Evolutionary conservation across 2,797 vertebrate genomes (phyloP), one percentile per base, ranked within the genome.

Genomic region (Molossus alvarezi): DNA sequence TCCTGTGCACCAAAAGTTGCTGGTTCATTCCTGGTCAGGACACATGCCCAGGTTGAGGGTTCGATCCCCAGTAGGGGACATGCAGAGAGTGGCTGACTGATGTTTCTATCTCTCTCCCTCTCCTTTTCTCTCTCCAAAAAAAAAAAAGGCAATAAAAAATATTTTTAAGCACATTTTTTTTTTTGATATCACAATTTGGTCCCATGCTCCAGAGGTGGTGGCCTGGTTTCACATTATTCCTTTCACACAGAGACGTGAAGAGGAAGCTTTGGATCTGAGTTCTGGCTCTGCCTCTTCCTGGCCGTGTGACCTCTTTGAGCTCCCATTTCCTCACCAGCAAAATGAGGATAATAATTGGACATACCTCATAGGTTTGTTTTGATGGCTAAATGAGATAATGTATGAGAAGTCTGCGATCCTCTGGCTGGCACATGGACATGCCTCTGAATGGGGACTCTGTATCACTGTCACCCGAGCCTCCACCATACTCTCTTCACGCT

Each of bases 321-420:
- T 41, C 77, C 95, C 45, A 14, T n/a, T 72, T 95, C 55, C 58
- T 94, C 27, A 3, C 69, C 45, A 14, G 69, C 65, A 91, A 92
- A 82, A 65, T 18, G 64, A 6, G 51, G 37, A 37, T 45, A 73
- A 18, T 37, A 77, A 27, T 3, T 23, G 33, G 57, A 64, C 62
- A 57, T 37, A 71, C 60, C 37, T 85, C 45, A 5, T 5, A 27
- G 53, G 25, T 51, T 29, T 51, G 17, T 69, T 91, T 29, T 55
- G 29, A 89, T 29, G 48, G 67, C 76, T 84, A 23, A 79, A 25
- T 18, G 82, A 73, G 71, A 81, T 41, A 48, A 81, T 5, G 23
- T 14, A 5, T 17, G 81, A 41, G 73, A 81, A 37, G 51, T 9
- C 71, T 57, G 1, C 11, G 9, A 25, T 51, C 69, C 58, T 9